phyloP scores from a whole-genome alignment of 2,888 invertebrate species.

The Pachydiplax longipennis region DNA sequence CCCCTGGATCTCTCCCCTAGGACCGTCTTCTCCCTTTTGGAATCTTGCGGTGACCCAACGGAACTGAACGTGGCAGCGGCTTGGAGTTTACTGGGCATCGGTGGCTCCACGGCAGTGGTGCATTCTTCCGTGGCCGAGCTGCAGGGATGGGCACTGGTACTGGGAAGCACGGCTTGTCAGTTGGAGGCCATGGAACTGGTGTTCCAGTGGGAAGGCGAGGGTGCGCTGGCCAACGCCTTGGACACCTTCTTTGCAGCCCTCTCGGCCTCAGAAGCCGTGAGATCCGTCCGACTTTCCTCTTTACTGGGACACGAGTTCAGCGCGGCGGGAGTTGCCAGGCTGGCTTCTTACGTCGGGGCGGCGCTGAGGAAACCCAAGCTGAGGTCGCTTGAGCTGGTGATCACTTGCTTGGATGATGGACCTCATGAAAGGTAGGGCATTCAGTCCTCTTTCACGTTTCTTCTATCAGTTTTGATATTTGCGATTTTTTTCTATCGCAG shows the following conservation, averaged over 20 bases:
- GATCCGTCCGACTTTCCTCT: slow-evolving; percentile 63
- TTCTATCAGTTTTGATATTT: too few relatives aligned
- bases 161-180: slow-evolving; percentile 61
- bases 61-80: slow-evolving; percentile 64
- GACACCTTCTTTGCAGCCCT: slow-evolving; percentile 63
- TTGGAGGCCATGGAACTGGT: slow-evolving; percentile 63
- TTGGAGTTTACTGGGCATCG: slow-evolving; percentile 62
- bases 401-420: slow-evolving; percentile 64
- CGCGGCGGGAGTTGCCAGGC: slow-evolving; percentile 61
- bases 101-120: slow-evolving; percentile 54
- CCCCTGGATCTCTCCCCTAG: slow-evolving; percentile 55
- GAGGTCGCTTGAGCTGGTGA: slow-evolving; percentile 64
- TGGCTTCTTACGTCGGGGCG: slow-evolving; percentile 62
- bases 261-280: slow-evolving; percentile 63
- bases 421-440: slow-evolving; percentile 59
- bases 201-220: slow-evolving; percentile 61
- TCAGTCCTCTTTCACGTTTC: neutral
- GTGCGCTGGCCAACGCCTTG: slow-evolving; percentile 56
- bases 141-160: slow-evolving; percentile 64
- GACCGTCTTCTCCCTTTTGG: slow-evolving; percentile 63
- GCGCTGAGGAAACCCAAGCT: slow-evolving; percentile 62
- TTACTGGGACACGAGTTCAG: slow-evolving; percentile 64
- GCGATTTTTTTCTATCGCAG: too few relatives aligned
- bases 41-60: slow-evolving; percentile 63
- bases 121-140: slow-evolving; percentile 62